Percentiles rank a stretch among this genome's conserved stretches.
phyloP scores from a whole-genome alignment of 1,140 invertebrate genomes.

The Drosophila erecta region DNA sequence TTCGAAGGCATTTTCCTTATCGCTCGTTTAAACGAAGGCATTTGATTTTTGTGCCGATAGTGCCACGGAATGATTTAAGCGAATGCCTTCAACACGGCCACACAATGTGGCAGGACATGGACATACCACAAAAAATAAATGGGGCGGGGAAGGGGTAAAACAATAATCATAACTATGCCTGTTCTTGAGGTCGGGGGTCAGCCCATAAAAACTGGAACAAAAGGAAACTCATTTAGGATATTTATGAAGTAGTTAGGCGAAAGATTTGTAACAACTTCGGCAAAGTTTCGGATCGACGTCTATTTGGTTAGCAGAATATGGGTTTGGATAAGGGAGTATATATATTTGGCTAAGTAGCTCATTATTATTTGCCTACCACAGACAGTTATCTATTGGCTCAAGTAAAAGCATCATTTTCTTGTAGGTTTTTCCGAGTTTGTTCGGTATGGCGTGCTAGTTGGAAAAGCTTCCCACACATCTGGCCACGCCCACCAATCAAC shows the following conservation, averaged over 20 bases:
- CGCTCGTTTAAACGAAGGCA: conserved; percentile 82
- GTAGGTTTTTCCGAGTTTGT: conserved; percentile 2
- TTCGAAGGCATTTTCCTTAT: conserved; percentile 50
- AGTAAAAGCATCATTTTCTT: neutral
- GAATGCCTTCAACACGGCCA: conserved; percentile 35
- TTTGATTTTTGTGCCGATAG: conserved; percentile 81
- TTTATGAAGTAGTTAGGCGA: conserved; percentile 72
- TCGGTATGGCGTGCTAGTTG: neutral
- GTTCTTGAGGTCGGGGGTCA: neutral
- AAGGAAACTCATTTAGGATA: conserved; percentile 74
- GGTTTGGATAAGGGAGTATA: too few species aligned
- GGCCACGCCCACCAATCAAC: conserved; percentile 38
- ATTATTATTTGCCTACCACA: too few species aligned
- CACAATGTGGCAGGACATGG: neutral
- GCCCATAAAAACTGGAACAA: conserved; percentile 68
- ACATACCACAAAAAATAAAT: neutral
- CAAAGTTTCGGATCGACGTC: conserved; percentile 3
- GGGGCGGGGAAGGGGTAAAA: conserved; percentile 18
- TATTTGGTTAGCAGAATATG: too few species aligned
- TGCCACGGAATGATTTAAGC: conserved; percentile 78
- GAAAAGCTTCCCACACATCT: conserved; percentile 41
- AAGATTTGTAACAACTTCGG: conserved; percentile 57
- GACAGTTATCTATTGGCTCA: neutral
- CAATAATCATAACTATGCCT: conserved; percentile 69
- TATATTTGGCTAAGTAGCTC: too few species aligned